Base-by-base conservation (phyloP, 2,888 invertebrate genomes). In the Hirtodrosophila trivittata region DNA sequence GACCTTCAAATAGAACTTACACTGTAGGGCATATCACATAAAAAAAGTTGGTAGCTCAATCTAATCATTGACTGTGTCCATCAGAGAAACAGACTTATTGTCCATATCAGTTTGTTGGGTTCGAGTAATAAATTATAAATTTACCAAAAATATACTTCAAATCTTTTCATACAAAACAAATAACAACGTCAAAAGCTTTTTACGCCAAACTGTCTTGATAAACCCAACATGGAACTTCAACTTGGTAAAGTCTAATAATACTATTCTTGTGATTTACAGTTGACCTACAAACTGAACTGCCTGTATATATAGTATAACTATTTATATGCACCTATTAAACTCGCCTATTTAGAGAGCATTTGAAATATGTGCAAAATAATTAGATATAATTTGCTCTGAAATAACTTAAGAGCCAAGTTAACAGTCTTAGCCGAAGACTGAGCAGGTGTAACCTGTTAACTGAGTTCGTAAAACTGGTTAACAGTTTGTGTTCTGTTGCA, bases 161-260 rank as follows among this genome's bases (percentile, higher is more conserved):
- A n/a, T n/a, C n/a, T n/a, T n/a, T n/a, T n/a, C n/a, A n/a, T n/a
- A n/a, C n/a, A n/a, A n/a, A n/a, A n/a, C n/a, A n/a, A n/a, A n/a
- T n/a, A n/a, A n/a, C n/a, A n/a, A n/a, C n/a, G n/a, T n/a, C n/a
- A n/a, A n/a, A n/a, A n/a, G n/a, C n/a, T n/a, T n/a, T n/a, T n/a
- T n/a, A n/a, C n/a, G n/a, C n/a, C n/a, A 9, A 54, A 52, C 26
- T 35, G 41, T 46, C 28, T 37, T 33, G 70, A 70, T 69, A 73
- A 73, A 55, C 16, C 10, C 18, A 21, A 21, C 2, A 5, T 3
- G 18, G 7, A 33, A 13, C 12, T 12, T 12, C 42, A 51, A 45
- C 3, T 14, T 8, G 30, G 28, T 5, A 21, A 16, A n/a, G 16
- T 28, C 10, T 12, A n/a, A 28, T 21, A 49, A 25, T 21, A 21